These are phyloP conservation scores for Martes martes DNA, from an alignment of 2,113 vertebrate species.

Conservation along the genomic window DNA sequence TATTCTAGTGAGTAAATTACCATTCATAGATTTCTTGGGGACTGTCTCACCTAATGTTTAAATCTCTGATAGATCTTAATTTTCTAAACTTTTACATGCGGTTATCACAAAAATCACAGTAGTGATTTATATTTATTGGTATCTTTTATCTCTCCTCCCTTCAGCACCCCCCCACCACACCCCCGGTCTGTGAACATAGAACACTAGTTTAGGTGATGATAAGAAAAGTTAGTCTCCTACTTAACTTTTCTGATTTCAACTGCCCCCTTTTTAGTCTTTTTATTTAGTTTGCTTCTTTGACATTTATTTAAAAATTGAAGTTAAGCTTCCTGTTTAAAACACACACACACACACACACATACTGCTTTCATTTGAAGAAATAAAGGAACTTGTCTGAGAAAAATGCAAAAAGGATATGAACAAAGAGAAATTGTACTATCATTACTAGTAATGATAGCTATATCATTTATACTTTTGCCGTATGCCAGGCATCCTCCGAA, in stretches of 20 bases:
- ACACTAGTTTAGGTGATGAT: neutral
- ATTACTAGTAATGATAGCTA: neutral
- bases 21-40: neutral
- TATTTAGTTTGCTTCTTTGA: neutral
- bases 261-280: neutral
- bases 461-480: neutral
- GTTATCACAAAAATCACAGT: neutral
- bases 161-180: too few relatives aligned
- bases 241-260: neutral
- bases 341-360: neutral
- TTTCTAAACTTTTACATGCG: constrained; percentile 1
- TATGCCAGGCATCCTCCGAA: neutral
- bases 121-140: neutral
- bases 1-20: neutral
- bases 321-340: constrained; percentile 23
- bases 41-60: neutral
- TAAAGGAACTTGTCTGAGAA: neutral
- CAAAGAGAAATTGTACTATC: too few relatives aligned
- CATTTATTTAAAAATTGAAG: constrained; percentile 17
- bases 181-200: neutral
- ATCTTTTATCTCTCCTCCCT: neutral
- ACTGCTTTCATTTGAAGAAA: constrained; percentile 31
- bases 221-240: neutral
- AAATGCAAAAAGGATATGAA: neutral
- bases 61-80: neutral